Evolutionary conservation across 2,113 vertebrate genomes (phyloP).

Genomic region (Spilogale gracilis): DNA sequence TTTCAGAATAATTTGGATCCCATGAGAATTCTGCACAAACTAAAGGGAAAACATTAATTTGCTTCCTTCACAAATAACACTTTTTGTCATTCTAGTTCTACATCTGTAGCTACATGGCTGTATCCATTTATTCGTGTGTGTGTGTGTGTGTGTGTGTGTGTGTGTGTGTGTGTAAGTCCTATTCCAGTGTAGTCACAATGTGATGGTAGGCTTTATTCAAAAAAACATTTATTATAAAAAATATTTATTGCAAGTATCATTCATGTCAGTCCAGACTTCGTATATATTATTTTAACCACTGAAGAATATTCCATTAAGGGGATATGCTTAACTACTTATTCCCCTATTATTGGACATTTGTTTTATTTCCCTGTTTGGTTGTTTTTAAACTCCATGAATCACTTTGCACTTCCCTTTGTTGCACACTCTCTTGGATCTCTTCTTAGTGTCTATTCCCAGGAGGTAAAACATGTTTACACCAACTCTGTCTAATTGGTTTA

Average conservation of each 20-base stretch:
- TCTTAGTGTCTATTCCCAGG: not conserved
- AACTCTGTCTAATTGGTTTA: not conserved
- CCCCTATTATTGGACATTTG: not conserved
- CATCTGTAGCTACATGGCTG: not conserved
- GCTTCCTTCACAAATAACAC: not conserved
- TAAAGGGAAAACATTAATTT: not conserved
- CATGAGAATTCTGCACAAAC: not conserved
- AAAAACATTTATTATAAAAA: not conserved
- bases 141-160: not conserved
- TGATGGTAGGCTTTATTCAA: not conserved
- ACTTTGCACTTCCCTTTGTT: not conserved
- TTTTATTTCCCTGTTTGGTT: not conserved
- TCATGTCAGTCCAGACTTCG: not conserved
- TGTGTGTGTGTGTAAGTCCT: not conserved
- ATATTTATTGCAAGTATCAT: not conserved
- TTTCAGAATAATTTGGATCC: not conserved
- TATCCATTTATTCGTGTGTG: not conserved
- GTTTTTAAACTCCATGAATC: not conserved
- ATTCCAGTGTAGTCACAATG: not conserved
- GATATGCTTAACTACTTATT: not conserved
- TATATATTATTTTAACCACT: not conserved
- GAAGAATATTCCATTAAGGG: not conserved
- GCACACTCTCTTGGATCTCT: not conserved
- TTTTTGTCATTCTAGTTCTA: not conserved
- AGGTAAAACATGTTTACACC: not conserved